Conservation (phyloP, 2,888 invertebrate species). For the Fragum fragum region DNA sequence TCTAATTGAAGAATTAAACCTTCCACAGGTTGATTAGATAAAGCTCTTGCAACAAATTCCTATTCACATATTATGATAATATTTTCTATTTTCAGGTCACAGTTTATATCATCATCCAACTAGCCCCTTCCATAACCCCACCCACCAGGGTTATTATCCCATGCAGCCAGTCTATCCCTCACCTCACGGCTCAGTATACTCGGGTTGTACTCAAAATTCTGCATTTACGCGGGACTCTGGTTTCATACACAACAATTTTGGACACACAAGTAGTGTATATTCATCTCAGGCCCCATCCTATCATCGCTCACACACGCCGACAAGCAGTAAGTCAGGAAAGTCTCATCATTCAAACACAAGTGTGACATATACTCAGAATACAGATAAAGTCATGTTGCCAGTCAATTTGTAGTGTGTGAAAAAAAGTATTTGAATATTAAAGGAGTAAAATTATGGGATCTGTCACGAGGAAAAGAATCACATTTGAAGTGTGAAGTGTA, state of each 20-base stretch:
- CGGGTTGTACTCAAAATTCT: constrained; percentile 74
- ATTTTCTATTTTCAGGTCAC: constrained; percentile 29
- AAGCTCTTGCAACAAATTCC: no score
- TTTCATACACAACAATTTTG: constrained; percentile 59
- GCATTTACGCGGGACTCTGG: constrained; percentile 66
- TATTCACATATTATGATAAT: no score
- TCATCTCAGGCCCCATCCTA: constrained; percentile 82
- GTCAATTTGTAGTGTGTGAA: constrained; percentile 76
- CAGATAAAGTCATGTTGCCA: constrained; percentile 83
- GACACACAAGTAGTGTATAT: constrained; percentile 75
- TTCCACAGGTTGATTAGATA: no score
- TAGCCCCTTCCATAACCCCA: constrained; percentile 76
- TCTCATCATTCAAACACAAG: constrained; percentile 82
- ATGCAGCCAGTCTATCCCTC: constrained; percentile 82
- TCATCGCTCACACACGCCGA: constrained; percentile 83
- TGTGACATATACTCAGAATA: constrained; percentile 81
- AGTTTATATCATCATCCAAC: constrained; percentile 49
- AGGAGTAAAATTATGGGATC: no score
- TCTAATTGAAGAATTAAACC: no score
- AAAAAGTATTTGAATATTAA: no score
- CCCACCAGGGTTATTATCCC: constrained; percentile 83
- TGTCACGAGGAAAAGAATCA: no score
- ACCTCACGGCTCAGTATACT: constrained; percentile 74
- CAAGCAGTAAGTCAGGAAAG: constrained; percentile 83
- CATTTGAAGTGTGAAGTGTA: no score